These are phyloP conservation scores for Lasioglossum morio DNA, from an alignment of 2,888 invertebrate genomes.

Conservation along the genomic window DNA sequence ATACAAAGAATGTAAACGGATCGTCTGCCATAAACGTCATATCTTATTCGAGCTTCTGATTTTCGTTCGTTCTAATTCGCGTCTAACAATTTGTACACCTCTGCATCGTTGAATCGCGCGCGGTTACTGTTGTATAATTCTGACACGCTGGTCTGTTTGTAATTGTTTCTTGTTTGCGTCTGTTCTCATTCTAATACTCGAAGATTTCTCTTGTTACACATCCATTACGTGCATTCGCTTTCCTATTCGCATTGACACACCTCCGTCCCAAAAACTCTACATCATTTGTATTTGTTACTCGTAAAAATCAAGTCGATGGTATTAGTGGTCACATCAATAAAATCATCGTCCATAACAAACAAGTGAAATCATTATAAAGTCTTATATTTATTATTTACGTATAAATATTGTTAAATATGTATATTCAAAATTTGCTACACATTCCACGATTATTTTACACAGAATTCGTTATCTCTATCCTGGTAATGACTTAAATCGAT, in stretches of 20 bases:
- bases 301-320: conserved; percentile 64
- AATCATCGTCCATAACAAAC: conserved; percentile 76
- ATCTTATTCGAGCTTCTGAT: neutral
- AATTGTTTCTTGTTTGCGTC: neutral
- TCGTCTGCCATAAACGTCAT: neutral
- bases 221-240: conserved; percentile 52
- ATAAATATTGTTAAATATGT: conserved; percentile 80
- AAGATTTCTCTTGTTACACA: conserved; percentile 60
- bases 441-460: conserved; percentile 83
- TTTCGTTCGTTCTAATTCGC: conserved; percentile 24
- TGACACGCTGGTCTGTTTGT: conserved; percentile 63
- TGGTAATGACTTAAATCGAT: conserved; percentile 80
- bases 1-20: neutral
- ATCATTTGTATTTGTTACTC: conserved; percentile 29
- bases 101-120: conserved; percentile 31
- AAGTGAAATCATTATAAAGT: conserved; percentile 75
- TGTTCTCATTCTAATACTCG: conserved; percentile 30
- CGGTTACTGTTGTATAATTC: conserved; percentile 61
- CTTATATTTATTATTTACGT: conserved; percentile 80
- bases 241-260: conserved; percentile 37
- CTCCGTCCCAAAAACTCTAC: conserved; percentile 39
- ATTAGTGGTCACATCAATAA: conserved; percentile 78
- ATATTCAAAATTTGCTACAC: conserved; percentile 83
- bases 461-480: conserved; percentile 81
- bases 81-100: conserved; percentile 5